Conservation (phyloP, 64 coral and sea anemone genomes). For the Orbicella faveolata region DNA sequence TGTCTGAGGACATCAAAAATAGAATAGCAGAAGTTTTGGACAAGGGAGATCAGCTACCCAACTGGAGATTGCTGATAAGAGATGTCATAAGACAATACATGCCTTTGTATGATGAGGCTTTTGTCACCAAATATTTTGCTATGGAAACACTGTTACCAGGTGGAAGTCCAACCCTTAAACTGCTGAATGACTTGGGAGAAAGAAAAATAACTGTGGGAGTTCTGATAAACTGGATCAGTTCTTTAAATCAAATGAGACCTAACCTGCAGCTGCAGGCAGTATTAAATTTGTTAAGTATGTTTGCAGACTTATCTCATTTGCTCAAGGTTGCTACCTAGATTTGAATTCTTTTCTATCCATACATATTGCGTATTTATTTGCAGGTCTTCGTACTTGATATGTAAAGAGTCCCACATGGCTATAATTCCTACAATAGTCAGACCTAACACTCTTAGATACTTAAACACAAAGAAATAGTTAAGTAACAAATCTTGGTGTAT, state of each 20-base stretch:
- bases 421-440: no score
- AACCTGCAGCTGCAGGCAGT: slow-evolving; percentile 3
- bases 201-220: slow-evolving; percentile 60
- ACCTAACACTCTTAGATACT: no score
- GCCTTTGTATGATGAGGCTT: slow-evolving; percentile 18
- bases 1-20: slow-evolving; percentile 62
- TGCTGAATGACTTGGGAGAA: slow-evolving; percentile 67
- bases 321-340: background rate
- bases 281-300: slow-evolving; percentile 23
- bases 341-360: no score
- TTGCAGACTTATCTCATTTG: background rate
- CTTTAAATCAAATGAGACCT: background rate
- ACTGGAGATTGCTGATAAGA: slow-evolving; percentile 76
- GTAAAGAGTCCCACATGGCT: no score
- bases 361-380: no score
- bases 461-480: no score
- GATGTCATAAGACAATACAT: slow-evolving; percentile 19
- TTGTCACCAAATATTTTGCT: slow-evolving; percentile 46
- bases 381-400: no score
- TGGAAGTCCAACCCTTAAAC: slow-evolving; percentile 72
- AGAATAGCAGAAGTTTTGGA: slow-evolving; percentile 62
- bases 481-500: no score
- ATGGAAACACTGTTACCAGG: slow-evolving; percentile 62
- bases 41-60: slow-evolving; percentile 39
- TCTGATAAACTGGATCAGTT: slow-evolving; percentile 41